Base-by-base conservation (phyloP, 2,797 vertebrate species). In the Momotus momota region DNA sequence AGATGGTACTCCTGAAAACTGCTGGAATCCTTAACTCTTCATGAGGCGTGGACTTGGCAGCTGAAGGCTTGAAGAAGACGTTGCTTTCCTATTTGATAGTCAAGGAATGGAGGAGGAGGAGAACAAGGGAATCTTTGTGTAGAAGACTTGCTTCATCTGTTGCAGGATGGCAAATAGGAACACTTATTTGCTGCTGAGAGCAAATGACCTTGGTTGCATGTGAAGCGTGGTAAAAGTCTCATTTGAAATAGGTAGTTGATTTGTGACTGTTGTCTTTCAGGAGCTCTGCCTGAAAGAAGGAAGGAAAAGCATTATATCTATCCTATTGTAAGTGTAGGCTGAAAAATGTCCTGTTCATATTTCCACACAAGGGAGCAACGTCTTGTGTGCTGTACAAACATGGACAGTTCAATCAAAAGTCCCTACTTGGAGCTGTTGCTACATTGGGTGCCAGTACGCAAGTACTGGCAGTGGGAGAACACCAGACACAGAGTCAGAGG, bases 281-380 rank as follows among this genome's bases (percentile, higher is more conserved):
- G 29, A 46, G 18, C 45, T 64, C n/a, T 9, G 7, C 20, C 46
- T 57, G 22, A 82, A 89, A 82, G 41, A 74, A 73, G 40, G 18
- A 85, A 51, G 29, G 46, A 41, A 79, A 88, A 38, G 12, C 33
- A 12, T 41, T 71, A 0, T 17, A 7, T 57, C 15, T 81, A 40
- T 40, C 15, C 31, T 64, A 18, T 40, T 91, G 7, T 46, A 58
- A 79, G 18, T 29, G 31, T n/a, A 73, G 79, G 55, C 60, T 77
- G 65, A 92, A 83, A 51, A 92, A 43, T 8, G 22, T 7, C 14
- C 17, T 40, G 19, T 54, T 86, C 7, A 1, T 52, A 31, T 86
- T 84, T 72, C 70, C 1, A 1, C 29, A 46, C 1, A 0, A 21
- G 26, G 58, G 25, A 86, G 25, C 0, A 0, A n/a, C 67, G 27